Base-by-base conservation (phyloP, 2,888 invertebrate genomes). In the Drosophila austrosaltans region DNA sequence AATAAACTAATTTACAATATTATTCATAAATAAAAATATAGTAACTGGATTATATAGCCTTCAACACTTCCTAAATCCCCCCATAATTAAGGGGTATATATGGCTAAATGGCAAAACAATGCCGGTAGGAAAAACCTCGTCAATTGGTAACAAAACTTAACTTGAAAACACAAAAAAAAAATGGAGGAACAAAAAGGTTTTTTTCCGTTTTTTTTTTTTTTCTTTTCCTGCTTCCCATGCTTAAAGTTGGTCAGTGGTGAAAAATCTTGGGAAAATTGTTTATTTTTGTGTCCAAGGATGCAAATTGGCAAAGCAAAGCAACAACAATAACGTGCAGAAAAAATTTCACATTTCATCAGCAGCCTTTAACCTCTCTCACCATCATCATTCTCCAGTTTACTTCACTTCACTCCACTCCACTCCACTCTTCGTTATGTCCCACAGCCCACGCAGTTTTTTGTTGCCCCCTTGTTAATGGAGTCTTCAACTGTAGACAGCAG, bases 201-300 rank as follows among this genome's bases (percentile, higher is more conserved):
- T 32, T 32, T 32, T 32, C 2, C 28, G n/a, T n/a, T 28, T 2
- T 28, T 28, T 5, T 3, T 5, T 32, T 32, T 36, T 8, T 2
- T 40, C 66, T 77, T 83, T 83, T 83, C 87, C 84, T 79, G 83
- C 71, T 79, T 78, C 73, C 75, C 75, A 76, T 76, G 72, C 63
- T 54, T 67, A 73, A 83, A 77, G 76, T 83, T 81, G 81, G 83
- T 78, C 81, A 82, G 77, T 70, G 77, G 3, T 39, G 39, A 62
- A 60, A 69, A 78, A 67, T 25, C 25, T 60, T 69, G 71, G 53
- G 54, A 48, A 62, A 71, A 58, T 40, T 63, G 25, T 36, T 48
- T 6, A 40, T 20, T 42, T 42, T n/a, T 42, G 12, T 40, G 12
- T 40, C 40, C 40, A 73, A 80, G 82, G 83, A 82, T 82, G 83